These are phyloP conservation scores for Capitulum mitella DNA, from an alignment of 2,888 invertebrate genomes.

Conservation along the genomic window DNA sequence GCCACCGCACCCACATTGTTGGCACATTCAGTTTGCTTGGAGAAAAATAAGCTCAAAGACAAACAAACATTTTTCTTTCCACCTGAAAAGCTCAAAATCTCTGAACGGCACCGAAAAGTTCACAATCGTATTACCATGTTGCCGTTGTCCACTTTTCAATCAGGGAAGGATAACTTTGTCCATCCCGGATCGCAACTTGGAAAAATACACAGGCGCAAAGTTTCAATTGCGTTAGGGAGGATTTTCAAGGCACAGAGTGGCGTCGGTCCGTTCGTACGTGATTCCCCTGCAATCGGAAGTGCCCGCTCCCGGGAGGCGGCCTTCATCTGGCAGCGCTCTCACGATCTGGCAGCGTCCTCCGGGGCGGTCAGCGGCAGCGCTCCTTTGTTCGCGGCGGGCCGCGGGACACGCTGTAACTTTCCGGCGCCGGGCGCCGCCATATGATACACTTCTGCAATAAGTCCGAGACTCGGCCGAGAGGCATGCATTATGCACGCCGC, in stretches of 20 bases:
- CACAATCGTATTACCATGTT: background rate
- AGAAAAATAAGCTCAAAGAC: background rate
- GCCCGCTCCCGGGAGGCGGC: background rate
- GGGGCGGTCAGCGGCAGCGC: background rate
- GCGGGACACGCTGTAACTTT: background rate
- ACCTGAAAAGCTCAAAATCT: background rate
- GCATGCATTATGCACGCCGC: background rate
- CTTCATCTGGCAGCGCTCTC: background rate
- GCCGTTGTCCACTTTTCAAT: constrained; percentile 14
- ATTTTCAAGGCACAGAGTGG: background rate
- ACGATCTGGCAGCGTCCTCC: too few species aligned
- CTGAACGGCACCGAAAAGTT: background rate
- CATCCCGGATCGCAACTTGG: constrained; percentile 12
- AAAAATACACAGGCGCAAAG: constrained; percentile 18
- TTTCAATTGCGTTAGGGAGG: constrained; percentile 10
- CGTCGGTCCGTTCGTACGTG: background rate
- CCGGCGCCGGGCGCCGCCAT: background rate
- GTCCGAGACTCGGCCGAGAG: background rate
- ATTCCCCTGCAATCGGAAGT: background rate
- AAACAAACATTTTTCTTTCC: background rate
- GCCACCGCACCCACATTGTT: too few species aligned
- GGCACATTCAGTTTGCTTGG: background rate
- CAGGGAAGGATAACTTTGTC: background rate
- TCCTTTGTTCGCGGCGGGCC: background rate
- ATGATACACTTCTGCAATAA: background rate